Evolutionary conservation across 2,113 vertebrate species (phyloP).

Genomic region (Zosterops lateralis): DNA sequence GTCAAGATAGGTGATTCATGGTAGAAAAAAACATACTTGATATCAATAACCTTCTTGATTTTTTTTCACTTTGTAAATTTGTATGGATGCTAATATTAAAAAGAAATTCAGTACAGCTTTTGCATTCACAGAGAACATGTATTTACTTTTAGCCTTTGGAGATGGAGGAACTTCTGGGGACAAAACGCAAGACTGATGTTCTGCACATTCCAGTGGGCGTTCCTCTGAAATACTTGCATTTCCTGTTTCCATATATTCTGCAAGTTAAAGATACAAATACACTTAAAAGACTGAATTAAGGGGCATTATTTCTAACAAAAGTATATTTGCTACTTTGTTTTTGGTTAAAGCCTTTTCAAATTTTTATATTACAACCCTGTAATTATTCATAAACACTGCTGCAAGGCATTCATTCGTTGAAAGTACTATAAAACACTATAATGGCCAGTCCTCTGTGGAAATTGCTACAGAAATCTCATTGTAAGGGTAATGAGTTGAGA

Average conservation of each 20-base stretch:
- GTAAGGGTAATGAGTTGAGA: background rate
- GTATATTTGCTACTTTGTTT: background rate
- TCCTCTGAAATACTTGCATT: slow-evolving; percentile 80
- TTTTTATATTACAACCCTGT: background rate
- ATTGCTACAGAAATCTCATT: background rate
- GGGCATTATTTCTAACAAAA: background rate
- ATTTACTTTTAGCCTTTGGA: slow-evolving; percentile 90
- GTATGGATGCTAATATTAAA: background rate
- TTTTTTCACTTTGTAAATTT: background rate
- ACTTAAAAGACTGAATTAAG: slow-evolving; percentile 19
- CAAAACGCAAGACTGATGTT: slow-evolving; percentile 80
- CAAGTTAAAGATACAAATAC: slow-evolving; percentile 47
- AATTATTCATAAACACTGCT: background rate
- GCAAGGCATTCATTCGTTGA: background rate
- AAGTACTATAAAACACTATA: background rate
- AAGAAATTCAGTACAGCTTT: background rate
- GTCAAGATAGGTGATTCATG: background rate
- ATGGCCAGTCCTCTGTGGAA: background rate
- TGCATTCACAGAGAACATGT: slow-evolving; percentile 7
- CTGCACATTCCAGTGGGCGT: slow-evolving; percentile 76
- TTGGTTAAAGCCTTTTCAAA: background rate
- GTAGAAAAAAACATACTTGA: background rate
- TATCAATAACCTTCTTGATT: background rate
- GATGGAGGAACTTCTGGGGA: slow-evolving; percentile 84
- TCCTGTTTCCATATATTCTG: slow-evolving; percentile 88